Percentiles rank a stretch among this genome's conserved stretches.
These are phyloP conservation scores for Danio jaintianensis DNA, from an alignment of 2,797 vertebrate species.

Conservation along the genomic window DNA sequence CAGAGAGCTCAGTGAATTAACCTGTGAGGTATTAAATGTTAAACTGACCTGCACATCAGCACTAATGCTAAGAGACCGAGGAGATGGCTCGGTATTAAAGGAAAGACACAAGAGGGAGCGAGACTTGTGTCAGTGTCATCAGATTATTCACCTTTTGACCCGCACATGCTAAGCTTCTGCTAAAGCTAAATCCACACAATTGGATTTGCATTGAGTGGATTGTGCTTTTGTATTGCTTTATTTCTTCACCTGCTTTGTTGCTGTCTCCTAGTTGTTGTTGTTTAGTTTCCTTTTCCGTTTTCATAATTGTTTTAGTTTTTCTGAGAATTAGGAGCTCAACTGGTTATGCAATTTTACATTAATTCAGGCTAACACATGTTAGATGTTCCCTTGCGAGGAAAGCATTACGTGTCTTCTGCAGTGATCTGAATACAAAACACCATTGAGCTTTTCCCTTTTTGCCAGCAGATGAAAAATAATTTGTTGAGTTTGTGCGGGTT, in stretches of 20 bases:
- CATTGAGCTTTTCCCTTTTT: not conserved
- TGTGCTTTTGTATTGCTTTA: constrained; percentile 19
- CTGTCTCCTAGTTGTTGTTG: not conserved
- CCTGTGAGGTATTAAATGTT: constrained; percentile 35
- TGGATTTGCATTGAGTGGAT: constrained; percentile 25
- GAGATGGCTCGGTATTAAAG: not conserved
- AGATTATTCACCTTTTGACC: constrained; percentile 41
- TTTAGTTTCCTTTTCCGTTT: constrained; percentile 29
- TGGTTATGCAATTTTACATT: constrained; percentile 39
- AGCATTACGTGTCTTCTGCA: not conserved
- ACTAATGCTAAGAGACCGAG: constrained; percentile 1
- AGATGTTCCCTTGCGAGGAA: constrained; percentile 2
- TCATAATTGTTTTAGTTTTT: constrained; percentile 39
- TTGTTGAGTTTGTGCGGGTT: not conserved
- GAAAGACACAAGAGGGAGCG: constrained; percentile 4
- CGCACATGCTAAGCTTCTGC: constrained; percentile 17
- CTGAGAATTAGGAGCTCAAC: constrained; percentile 33
- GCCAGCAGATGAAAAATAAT: not conserved
- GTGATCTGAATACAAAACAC: not conserved
- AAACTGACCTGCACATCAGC: constrained; percentile 13
- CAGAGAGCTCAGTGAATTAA: constrained; percentile 15
- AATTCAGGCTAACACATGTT: constrained; percentile 31
- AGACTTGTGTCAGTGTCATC: constrained; percentile 18
- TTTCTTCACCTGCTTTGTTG: constrained; percentile 1
- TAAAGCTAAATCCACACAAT: constrained; percentile 29